Percentiles rank a stretch among this genome's conserved stretches.
Conservation (phyloP, 2,113 vertebrate species). For the Chionomys nivalis region DNA sequence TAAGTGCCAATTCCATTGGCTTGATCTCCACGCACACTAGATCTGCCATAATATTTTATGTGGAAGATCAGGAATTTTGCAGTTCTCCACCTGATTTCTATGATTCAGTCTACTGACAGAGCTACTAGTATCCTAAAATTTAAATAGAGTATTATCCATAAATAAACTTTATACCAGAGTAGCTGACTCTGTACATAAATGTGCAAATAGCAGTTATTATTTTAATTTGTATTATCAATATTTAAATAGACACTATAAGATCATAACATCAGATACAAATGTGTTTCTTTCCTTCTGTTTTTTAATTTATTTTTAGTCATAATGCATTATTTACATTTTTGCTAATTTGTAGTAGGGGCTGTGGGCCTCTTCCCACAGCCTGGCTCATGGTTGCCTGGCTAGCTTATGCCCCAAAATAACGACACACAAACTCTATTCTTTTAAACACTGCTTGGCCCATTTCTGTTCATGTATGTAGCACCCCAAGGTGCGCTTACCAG, state of each 20-base stretch:
- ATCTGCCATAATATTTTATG: not conserved
- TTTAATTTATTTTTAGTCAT: not conserved
- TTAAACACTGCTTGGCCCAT: no score
- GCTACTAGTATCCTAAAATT: not conserved
- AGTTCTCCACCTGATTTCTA: not conserved
- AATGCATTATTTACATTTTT: not conserved
- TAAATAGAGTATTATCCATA: not conserved
- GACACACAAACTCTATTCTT: no score
- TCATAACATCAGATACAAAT: not conserved
- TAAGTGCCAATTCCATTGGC: not conserved
- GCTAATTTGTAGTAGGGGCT: no score
- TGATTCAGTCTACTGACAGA: not conserved
- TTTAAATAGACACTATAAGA: not conserved
- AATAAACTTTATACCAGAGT: not conserved
- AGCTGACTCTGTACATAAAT: not conserved
- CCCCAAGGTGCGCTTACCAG: no score
- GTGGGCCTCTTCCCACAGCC: no score
- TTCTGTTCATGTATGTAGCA: no score
- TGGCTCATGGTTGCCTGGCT: no score
- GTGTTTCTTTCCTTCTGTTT: not conserved
- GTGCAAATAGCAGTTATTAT: not conserved
- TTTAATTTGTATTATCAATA: not conserved
- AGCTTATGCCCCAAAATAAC: no score
- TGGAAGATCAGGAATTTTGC: fast-evolving
- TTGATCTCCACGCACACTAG: not conserved